A percentile compares a stretch with the other conserved stretches of the same genome.
phyloP scores from a whole-genome alignment of 2,797 vertebrate species.

The Lepilemur ruficaudatus region DNA sequence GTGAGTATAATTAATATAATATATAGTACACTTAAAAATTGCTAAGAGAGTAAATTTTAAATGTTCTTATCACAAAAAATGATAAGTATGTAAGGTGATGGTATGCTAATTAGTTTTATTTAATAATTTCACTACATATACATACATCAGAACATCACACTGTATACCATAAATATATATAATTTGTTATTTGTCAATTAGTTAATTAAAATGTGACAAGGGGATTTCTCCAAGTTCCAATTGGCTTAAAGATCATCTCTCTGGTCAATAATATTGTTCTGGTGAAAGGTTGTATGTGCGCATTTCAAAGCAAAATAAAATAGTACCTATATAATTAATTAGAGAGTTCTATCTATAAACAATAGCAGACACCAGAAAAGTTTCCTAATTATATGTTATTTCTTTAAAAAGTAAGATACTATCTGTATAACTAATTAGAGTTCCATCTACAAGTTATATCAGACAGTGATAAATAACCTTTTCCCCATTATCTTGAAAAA shows the following conservation, averaged over 20 bases:
- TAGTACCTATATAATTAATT: neutral
- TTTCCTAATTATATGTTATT: neutral
- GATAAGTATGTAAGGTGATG: neutral
- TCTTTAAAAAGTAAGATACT: neutral
- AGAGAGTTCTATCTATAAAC: neutral
- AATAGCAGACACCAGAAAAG: neutral
- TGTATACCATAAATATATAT: neutral
- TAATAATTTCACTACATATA: neutral
- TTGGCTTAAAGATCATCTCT: neutral
- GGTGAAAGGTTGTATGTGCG: neutral
- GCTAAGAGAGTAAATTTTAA: neutral
- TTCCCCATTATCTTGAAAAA: neutral
- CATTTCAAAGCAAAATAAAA: constrained; percentile 1
- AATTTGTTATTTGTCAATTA: neutral
- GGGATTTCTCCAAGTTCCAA: neutral
- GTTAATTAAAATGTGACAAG: neutral
- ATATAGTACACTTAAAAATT: neutral
- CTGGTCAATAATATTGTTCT: neutral
- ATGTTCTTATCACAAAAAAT: neutral
- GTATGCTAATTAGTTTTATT: neutral
- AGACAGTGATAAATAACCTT: neutral
- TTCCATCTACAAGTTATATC: neutral
- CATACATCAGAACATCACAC: neutral
- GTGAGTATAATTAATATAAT: neutral
- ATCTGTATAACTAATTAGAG: neutral